Evolutionary conservation across 64 coral and sea anemone species (phyloP).

Genomic region (Montipora cactus): DNA sequence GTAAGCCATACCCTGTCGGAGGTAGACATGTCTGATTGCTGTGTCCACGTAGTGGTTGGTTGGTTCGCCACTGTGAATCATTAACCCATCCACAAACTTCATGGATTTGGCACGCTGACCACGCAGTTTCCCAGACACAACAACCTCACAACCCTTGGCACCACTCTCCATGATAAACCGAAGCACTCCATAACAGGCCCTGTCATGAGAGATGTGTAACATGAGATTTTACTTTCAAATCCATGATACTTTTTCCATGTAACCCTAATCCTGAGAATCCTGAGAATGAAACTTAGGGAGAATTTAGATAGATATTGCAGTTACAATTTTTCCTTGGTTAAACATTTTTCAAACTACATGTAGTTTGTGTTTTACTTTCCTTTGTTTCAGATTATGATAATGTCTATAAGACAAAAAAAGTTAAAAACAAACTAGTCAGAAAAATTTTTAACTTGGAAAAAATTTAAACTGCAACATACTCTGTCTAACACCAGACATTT

Average conservation of each 20-base stretch:
- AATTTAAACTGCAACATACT: too few relatives aligned
- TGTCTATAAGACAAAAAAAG: too few relatives aligned
- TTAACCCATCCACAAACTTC: slow-evolving; percentile 99
- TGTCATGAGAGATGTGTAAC: background rate
- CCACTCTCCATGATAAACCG: slow-evolving; percentile 99
- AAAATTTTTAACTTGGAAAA: too few relatives aligned
- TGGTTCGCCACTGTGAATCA: slow-evolving; percentile 98
- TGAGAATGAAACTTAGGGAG: too few relatives aligned
- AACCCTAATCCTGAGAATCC: too few relatives aligned
- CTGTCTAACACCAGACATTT: too few relatives aligned
- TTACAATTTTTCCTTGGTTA: too few relatives aligned
- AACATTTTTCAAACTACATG: too few relatives aligned
- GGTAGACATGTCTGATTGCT: slow-evolving; percentile 96
- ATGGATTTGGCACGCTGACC: slow-evolving; percentile 99
- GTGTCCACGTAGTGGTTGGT: slow-evolving; percentile 97
- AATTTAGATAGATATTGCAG: too few relatives aligned
- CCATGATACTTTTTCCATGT: background rate
- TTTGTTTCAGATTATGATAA: too few relatives aligned
- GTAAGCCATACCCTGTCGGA: slow-evolving; percentile 84
- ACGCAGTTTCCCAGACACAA: slow-evolving; percentile 98
- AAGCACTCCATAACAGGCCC: slow-evolving; percentile 98
- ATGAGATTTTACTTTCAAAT: background rate
- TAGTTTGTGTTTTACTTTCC: too few relatives aligned
- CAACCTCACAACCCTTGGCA: slow-evolving; percentile 97
- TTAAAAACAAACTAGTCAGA: too few relatives aligned